Conservation (phyloP, 2,888 invertebrate genomes). For the Rhagophthalmus giganteus region DNA sequence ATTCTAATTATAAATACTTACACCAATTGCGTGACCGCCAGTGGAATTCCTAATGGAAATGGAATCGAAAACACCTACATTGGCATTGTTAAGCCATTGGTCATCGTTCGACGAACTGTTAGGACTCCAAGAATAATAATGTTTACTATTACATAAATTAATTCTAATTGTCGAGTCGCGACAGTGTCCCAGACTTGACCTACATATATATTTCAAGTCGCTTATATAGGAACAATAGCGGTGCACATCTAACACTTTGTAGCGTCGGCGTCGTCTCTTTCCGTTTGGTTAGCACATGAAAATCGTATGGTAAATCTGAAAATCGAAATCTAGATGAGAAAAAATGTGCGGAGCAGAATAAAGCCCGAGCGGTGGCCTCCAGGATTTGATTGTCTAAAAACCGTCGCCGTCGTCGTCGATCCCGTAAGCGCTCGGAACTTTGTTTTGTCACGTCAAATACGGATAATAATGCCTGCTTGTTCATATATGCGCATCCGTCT, state of each 20-base stretch:
- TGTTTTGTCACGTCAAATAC: constrained; percentile 23
- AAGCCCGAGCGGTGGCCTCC: constrained; percentile 10
- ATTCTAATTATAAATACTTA: too few relatives aligned
- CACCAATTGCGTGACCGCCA: too few relatives aligned
- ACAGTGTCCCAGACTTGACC: too few relatives aligned
- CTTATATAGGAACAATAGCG: constrained; percentile 7
- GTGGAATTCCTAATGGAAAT: too few relatives aligned
- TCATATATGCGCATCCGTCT: constrained; percentile 23
- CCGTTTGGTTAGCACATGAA: constrained; percentile 7
- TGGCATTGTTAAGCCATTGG: too few relatives aligned
- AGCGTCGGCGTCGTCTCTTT: constrained; percentile 11
- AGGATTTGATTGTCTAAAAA: constrained; percentile 19
- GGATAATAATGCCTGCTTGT: constrained; percentile 20
- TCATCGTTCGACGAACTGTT: too few relatives aligned
- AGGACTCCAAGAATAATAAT: too few relatives aligned
- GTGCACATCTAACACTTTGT: constrained; percentile 9
- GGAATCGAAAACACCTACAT: too few relatives aligned
- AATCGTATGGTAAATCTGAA: constrained; percentile 20
- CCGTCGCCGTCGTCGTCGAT: constrained; percentile 11
- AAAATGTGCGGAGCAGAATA: constrained; percentile 12
- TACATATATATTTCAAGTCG: neutral
- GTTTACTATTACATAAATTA: too few relatives aligned
- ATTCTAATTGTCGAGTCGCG: too few relatives aligned
- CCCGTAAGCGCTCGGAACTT: constrained; percentile 12
- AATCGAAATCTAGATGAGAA: constrained; percentile 18